Evolutionary conservation across 2,113 vertebrate genomes (phyloP), one percentile per base, ranked within the genome.

Genomic region (Nipponia nippon): DNA sequence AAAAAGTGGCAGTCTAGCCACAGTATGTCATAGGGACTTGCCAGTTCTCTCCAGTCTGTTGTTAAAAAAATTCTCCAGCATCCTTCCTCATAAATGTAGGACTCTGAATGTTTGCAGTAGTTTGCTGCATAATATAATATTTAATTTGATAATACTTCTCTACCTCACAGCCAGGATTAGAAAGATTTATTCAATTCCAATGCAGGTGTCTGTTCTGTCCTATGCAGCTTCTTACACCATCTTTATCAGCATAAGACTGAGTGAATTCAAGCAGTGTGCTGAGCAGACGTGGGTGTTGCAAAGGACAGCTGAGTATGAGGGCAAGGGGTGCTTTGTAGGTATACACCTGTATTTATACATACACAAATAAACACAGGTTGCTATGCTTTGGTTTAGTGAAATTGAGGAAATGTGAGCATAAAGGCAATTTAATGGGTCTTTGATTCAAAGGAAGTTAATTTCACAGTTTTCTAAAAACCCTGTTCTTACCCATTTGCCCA

Each of bases 1-100:
- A 52, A 79, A 56, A 78, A 53, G 16, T 29, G 0, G 26, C 2
- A 0, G 15, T 38, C 47, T 77, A 49, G 16, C 8, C 53, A 49
- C 8, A 53, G 17, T 21, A n/a, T 27, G 36, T 19, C 0, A 1
- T n/a, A 49, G 9, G 8, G 5, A 34, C 34, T 63, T 40, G 4
- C 8, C 50, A 58, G 10, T 76, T 93, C 21, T 55, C 23, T 44
- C 34, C 9, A 15, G 6, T 49, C 63, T 19, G 4, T 40, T 63
- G 13, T 67, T 30, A 17, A 75, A 88, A 89, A 73, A 44, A 29
- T 15, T 38, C 19, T 77, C 27, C 59, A 34, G 25, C 13, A 40
- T 34, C 34, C 34, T 46, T 83, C 58, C 29, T 63, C 20, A 15
- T 30, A 72, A 62, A 65, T 22, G 9, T 20, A 70, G 36, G 49